Evolutionary conservation across 2,888 invertebrate species (phyloP).

Genomic region (Tipula lateralis): DNA sequence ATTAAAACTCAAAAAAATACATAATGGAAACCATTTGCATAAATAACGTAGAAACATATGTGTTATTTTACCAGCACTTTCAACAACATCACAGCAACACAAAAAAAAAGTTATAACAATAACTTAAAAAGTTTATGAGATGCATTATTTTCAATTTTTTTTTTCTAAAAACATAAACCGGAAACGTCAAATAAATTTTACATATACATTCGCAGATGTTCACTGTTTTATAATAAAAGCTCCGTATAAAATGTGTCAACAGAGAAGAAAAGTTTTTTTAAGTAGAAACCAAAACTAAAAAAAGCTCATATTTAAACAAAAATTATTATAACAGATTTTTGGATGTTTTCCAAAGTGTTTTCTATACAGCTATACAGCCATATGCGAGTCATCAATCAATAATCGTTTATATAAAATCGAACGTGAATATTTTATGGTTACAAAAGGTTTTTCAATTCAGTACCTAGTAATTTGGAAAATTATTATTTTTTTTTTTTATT

Average conservation of each 20-base stretch:
- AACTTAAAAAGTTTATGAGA: neutral
- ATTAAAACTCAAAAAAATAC: neutral
- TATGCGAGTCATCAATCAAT: neutral
- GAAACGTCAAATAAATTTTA: neutral
- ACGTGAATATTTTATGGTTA: neutral
- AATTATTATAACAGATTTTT: neutral
- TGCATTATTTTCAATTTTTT: neutral
- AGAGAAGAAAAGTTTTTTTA: neutral
- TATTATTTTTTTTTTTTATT: neutral
- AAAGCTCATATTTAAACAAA: too few species aligned
- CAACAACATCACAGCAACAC: neutral
- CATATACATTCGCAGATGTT: neutral
- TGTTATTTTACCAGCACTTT: neutral
- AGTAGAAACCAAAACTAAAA: too few species aligned
- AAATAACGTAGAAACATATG: neutral
- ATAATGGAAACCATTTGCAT: slow-evolving; percentile 11
- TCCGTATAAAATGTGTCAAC: neutral
- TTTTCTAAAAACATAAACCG: neutral
- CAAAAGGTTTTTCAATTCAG: neutral
- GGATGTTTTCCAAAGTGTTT: neutral
- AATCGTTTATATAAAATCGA: neutral
- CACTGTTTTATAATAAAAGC: neutral
- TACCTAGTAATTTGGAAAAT: neutral
- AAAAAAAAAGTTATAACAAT: neutral
- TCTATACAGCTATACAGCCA: neutral